Base-by-base conservation (phyloP, 2,888 invertebrate genomes). In the Orchesellides sinensis region DNA sequence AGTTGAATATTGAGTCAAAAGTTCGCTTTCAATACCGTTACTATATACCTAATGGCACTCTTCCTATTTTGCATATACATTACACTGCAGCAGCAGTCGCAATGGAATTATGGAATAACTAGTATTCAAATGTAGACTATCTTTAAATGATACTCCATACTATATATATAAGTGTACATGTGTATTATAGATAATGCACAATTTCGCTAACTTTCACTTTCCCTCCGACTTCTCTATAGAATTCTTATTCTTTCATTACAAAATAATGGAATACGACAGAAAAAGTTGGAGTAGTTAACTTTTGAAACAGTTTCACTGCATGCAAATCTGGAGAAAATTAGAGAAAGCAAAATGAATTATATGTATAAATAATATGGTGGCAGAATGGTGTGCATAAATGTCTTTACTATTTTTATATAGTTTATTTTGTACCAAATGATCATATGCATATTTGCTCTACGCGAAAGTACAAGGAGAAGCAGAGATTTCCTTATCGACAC, bases 241-340 rank as follows among this genome's bases (percentile, higher is more conserved):
- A n/a, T 17, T 47, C n/a, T 21, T 52, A 25, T n/a, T 25, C 56
- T 23, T 27, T 52, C 52, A 52, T 52, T 52, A 52, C 52, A 52
- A 19, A 52, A 52, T 19, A 52, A 52, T 52, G 52, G 19, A 52
- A 17, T 2, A 19, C 10, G 52, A 52, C 19, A 35, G 52, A 52
- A 17, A 52, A 19, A 56, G 25, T 59, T 17, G 59, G 32, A n/a
- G 25, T 59, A 59, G 59, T 59, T 59, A 59, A 32, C 32, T 21
- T 6, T 29, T n/a, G 56, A 25, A n/a, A 32, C 59, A 14, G 29
- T 29, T 59, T 32, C 32, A 59, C 29, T 59, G 32, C 59, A 59
- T 59, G 59, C 17, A 59, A 59, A 59, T 59, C 29, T 59, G 8
- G 29, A 32, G 59, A 56, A 59, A 59, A 59, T 59, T 14, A 59